phyloP scores from a whole-genome alignment of 2,797 vertebrate species.

The Bovichtus diacanthus region DNA sequence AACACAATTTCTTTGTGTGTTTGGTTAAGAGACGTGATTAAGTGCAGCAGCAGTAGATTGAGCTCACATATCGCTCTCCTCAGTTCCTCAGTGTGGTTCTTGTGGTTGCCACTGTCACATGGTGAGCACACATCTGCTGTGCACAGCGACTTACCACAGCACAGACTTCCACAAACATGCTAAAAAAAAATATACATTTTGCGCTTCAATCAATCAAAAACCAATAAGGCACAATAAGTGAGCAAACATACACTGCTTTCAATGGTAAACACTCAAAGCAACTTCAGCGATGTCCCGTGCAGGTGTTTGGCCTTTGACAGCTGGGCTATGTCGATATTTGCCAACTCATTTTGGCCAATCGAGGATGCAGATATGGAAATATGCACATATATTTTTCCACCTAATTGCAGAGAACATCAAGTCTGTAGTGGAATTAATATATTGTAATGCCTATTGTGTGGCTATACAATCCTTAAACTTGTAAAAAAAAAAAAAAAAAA shows the following conservation, averaged over 20 bases:
- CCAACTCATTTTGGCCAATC: too few relatives aligned
- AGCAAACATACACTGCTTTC: background rate
- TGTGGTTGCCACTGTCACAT: conserved; percentile 3
- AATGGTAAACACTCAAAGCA: background rate
- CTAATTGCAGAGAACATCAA: too few relatives aligned
- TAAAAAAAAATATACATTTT: too few relatives aligned
- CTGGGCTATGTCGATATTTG: background rate
- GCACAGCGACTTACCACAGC: too few relatives aligned
- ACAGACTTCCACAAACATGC: too few relatives aligned
- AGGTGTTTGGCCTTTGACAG: background rate
- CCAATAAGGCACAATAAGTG: too few relatives aligned
- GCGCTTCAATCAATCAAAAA: background rate
- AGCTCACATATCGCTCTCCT: background rate
- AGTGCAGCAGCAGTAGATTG: background rate
- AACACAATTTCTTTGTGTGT: background rate
- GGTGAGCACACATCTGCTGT: background rate
- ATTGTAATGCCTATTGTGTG: too few relatives aligned
- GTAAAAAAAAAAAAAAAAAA: too few relatives aligned
- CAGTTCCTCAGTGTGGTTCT: conserved; percentile 8
- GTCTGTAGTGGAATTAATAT: too few relatives aligned
- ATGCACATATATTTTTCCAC: too few relatives aligned
- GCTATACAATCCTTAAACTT: too few relatives aligned
- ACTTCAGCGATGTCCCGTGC: background rate
- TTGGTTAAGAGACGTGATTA: background rate
- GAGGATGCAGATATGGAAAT: too few relatives aligned